These are phyloP conservation scores for Operophtera brumata DNA, from an alignment of 2,888 invertebrate genomes.

Conservation along the genomic window DNA sequence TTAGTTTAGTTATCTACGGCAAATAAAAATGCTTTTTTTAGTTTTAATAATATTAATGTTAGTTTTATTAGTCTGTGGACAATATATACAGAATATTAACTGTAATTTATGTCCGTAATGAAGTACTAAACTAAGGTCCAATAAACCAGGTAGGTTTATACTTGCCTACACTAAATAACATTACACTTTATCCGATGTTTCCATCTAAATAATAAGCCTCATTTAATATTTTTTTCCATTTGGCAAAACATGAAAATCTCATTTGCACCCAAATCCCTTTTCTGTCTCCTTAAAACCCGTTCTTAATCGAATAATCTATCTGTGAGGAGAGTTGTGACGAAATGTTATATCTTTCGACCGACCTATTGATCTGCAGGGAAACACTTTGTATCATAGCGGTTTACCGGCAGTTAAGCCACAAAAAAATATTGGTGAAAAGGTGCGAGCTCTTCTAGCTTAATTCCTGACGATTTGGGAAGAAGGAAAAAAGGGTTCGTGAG, in stretches of 20 bases:
- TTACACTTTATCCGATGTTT: conserved; percentile 7
- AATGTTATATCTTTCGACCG: conserved; percentile 55
- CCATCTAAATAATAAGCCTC: conserved; percentile 14
- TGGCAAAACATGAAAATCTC: conserved; percentile 45
- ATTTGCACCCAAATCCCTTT: conserved; percentile 48
- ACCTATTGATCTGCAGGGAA: conserved; percentile 58
- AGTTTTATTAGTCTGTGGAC: too few relatives aligned
- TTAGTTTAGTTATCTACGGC: too few relatives aligned
- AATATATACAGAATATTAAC: too few relatives aligned
- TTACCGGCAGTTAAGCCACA: conserved; percentile 65
- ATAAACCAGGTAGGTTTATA: too few relatives aligned
- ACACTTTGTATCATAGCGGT: conserved; percentile 66
- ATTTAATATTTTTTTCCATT: conserved; percentile 36
- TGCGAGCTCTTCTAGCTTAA: conserved; percentile 71
- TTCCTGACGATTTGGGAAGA: conserved; percentile 77
- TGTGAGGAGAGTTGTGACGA: conserved; percentile 41
- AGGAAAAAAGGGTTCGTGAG: conserved; percentile 73
- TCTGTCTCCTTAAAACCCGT: conserved; percentile 41
- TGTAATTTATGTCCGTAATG: too few relatives aligned
- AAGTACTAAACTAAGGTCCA: too few relatives aligned
- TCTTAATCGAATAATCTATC: conserved; percentile 52
- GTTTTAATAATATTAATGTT: too few relatives aligned
- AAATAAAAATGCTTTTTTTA: neutral
- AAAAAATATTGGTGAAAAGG: conserved; percentile 73
- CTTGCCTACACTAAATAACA: conserved; percentile 1